A percentile compares a stretch with the other conserved stretches of the same genome.
These are phyloP conservation scores for Chlorocebus sabaeus DNA, from an alignment of 2,113 vertebrate genomes.

Conservation along the genomic window DNA sequence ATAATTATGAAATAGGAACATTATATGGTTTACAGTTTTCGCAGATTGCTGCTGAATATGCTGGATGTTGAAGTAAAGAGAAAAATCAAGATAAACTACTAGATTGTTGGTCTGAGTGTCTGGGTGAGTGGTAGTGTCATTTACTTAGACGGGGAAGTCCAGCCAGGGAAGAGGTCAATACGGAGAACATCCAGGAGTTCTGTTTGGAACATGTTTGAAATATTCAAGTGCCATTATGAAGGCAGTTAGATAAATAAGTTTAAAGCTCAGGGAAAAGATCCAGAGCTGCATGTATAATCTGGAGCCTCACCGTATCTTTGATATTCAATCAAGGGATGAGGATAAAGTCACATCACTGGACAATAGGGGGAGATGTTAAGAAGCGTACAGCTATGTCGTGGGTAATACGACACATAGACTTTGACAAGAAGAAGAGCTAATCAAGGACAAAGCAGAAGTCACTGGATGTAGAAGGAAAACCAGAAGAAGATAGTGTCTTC, in stretches of 20 bases:
- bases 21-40: not conserved
- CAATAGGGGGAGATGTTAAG: not conserved
- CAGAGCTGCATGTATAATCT: not conserved
- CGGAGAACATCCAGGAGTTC: not conserved
- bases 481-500: not conserved
- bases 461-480: not conserved
- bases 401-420: not conserved
- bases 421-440: not conserved
- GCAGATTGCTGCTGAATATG: not conserved
- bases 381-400: not conserved
- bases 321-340: not conserved
- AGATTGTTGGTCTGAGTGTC: not conserved
- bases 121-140: not conserved
- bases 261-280: not conserved
- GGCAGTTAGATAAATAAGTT: not conserved
- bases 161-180: not conserved
- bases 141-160: not conserved
- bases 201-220: not conserved
- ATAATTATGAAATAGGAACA: not conserved
- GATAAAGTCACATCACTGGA: not conserved
- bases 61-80: not conserved
- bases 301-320: not conserved
- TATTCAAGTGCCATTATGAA: not conserved
- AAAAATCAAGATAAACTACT: not conserved
- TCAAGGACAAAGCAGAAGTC: not conserved